phyloP scores from a whole-genome alignment of 1,140 invertebrate genomes.

The Heliothis subflexa region DNA sequence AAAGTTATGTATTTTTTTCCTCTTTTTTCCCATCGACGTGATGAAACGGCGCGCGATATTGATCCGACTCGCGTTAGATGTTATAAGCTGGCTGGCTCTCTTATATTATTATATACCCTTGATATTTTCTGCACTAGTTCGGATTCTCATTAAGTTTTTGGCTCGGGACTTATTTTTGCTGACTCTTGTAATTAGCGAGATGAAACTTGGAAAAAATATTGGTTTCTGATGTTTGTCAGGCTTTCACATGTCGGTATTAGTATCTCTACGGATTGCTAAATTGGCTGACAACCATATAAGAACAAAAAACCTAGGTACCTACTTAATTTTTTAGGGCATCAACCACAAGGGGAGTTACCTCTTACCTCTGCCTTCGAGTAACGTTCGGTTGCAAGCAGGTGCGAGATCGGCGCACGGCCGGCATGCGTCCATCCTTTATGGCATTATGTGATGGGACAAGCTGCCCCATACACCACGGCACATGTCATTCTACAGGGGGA shows the following conservation, averaged over 20 bases:
- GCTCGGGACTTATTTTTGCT: conserved; percentile 20
- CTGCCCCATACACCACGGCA: conserved; percentile 69
- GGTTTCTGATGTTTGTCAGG: background rate
- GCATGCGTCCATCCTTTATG: conserved; percentile 78
- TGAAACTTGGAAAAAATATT: conserved; percentile 1
- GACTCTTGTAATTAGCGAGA: conserved; percentile 7
- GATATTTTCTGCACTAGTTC: conserved; percentile 39
- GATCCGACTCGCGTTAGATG: conserved; percentile 69
- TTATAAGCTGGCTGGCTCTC: conserved; percentile 54
- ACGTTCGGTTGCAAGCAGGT: conserved; percentile 62
- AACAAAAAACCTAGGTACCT: too few species aligned
- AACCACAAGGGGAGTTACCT: too few species aligned
- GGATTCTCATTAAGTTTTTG: conserved; percentile 47
- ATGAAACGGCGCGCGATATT: conserved; percentile 81
- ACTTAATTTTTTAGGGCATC: background rate
- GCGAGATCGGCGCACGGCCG: conserved; percentile 61
- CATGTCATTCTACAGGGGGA: conserved; percentile 66
- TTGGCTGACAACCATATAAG: background rate
- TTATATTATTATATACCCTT: conserved; percentile 18
- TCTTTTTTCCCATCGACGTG: conserved; percentile 84
- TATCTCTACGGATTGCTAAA: background rate
- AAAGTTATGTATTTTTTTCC: conserved; percentile 86
- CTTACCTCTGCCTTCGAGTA: too few species aligned
- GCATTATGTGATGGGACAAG: conserved; percentile 65
- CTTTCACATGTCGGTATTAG: background rate